Conservation (phyloP, 1,140 invertebrate species). For the Bombus picipes region DNA sequence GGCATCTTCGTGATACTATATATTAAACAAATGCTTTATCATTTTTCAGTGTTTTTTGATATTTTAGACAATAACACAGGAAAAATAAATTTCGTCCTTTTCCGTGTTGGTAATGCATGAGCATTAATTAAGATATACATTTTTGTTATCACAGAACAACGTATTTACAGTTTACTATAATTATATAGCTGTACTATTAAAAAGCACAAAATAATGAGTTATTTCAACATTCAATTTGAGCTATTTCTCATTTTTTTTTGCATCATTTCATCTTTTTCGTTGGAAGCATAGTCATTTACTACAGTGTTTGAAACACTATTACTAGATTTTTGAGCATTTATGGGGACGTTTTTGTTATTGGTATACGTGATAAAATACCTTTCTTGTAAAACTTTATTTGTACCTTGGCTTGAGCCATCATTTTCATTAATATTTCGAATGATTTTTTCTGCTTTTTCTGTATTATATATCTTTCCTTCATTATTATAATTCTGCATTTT, state of each 20-base stretch:
- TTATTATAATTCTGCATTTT: conserved; percentile 22
- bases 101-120: conserved; percentile 56
- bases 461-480: not conserved
- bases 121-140: conserved; percentile 57
- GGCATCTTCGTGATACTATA: conserved; percentile 26
- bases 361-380: conserved; percentile 12
- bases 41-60: conserved; percentile 12
- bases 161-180: conserved; percentile 61
- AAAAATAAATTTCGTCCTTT: conserved; percentile 41
- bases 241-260: conserved; percentile 36
- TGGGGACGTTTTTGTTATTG: conserved; percentile 13
- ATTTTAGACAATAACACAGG: conserved; percentile 11
- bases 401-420: conserved; percentile 4
- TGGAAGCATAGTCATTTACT: conserved; percentile 8
- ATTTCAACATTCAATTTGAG: conserved; percentile 40
- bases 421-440: conserved; percentile 1
- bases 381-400: conserved; percentile 19
- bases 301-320: conserved; percentile 32
- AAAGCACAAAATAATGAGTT: conserved; percentile 44
- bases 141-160: conserved; percentile 64
- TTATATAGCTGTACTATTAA: conserved; percentile 32
- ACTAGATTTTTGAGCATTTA: conserved; percentile 29
- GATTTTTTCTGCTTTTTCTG: not conserved
- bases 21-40: conserved; percentile 35
- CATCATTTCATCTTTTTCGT: conserved; percentile 1